phyloP scores from a whole-genome alignment of 2,888 invertebrate genomes.

The Bedellia somnulentella region DNA sequence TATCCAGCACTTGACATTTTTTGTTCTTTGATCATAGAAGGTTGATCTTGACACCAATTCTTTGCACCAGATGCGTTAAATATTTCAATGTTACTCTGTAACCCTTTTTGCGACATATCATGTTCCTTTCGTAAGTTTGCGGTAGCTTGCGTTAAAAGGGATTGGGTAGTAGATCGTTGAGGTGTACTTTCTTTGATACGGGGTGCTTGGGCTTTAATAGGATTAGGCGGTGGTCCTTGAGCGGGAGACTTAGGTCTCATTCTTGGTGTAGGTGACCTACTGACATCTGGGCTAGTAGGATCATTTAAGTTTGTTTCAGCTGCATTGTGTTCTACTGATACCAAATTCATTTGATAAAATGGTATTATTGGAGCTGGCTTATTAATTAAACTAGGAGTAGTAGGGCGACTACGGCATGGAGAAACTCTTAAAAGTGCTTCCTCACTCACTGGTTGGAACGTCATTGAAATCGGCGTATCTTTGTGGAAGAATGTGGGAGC shows the following conservation, averaged over 20 bases:
- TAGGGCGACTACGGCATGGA: slow-evolving; percentile 57
- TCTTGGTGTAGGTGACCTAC: slow-evolving; percentile 68
- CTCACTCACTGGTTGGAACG: slow-evolving; percentile 67
- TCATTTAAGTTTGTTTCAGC: slow-evolving; percentile 63
- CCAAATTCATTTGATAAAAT: slow-evolving; percentile 76
- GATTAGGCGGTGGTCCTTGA: slow-evolving; percentile 70
- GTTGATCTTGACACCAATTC: slow-evolving; percentile 36
- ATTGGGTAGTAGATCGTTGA: slow-evolving; percentile 27
- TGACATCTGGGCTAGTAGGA: slow-evolving; percentile 59
- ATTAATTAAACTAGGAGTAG: slow-evolving; percentile 72
- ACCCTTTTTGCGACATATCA: slow-evolving; percentile 40
- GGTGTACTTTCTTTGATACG: slow-evolving; percentile 56
- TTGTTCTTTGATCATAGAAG: slow-evolving; percentile 46
- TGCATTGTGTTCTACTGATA: slow-evolving; percentile 66
- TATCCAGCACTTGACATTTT: slow-evolving; percentile 47
- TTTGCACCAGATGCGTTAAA: slow-evolving; percentile 23
- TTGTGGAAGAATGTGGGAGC: slow-evolving; percentile 31
- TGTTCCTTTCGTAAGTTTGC: slow-evolving; percentile 41
- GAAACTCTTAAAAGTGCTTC: slow-evolving; percentile 55
- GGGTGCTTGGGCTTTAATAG: slow-evolving; percentile 66
- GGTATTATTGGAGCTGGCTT: slow-evolving; percentile 77
- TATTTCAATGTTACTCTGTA: slow-evolving; percentile 31
- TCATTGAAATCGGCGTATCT: slow-evolving; percentile 58
- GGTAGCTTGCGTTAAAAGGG: slow-evolving; percentile 28
- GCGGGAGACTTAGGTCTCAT: slow-evolving; percentile 69